Evolutionary conservation across 2,888 invertebrate species (phyloP).

Genomic region (Strigamia transsilvanica): DNA sequence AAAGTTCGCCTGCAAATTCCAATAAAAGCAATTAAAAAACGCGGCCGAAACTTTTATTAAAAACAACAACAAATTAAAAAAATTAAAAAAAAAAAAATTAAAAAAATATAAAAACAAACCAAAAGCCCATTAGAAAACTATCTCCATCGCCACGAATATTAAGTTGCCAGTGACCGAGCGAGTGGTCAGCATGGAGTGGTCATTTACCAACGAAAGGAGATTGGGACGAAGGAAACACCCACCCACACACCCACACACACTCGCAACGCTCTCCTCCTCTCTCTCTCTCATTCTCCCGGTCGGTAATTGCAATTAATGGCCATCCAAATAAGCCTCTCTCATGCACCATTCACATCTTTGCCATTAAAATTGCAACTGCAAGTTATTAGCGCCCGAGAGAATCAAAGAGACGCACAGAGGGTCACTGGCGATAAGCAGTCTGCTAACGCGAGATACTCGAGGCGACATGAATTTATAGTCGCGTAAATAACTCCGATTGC

Average conservation of each 20-base stretch:
- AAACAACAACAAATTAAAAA: not conserved
- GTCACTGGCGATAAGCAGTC: constrained; percentile 31
- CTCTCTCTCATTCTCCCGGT: not conserved
- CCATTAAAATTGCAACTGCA: constrained; percentile 48
- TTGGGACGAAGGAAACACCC: constrained; percentile 1
- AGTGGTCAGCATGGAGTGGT: constrained; percentile 26
- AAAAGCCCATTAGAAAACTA: constrained; percentile 23
- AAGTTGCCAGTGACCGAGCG: constrained; percentile 36
- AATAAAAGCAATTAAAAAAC: constrained; percentile 34
- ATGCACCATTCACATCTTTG: constrained; percentile 39
- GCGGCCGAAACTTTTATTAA: not conserved
- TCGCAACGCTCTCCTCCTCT: not conserved
- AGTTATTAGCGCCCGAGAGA: constrained; percentile 46
- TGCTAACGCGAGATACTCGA: constrained; percentile 50
- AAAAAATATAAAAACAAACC: not conserved
- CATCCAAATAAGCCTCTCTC: constrained; percentile 39
- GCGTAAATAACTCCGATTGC: constrained; percentile 53
- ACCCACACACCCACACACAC: not conserved
- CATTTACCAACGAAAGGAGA: constrained; percentile 23
- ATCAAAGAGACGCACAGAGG: constrained; percentile 44
- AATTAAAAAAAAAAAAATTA: not conserved
- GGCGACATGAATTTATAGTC: constrained; percentile 52
- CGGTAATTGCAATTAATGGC: constrained; percentile 42
- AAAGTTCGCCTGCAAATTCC: constrained; percentile 61
- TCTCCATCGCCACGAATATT: not conserved